These are phyloP conservation scores for Phodopus roborovskii DNA, from an alignment of 2,113 vertebrate genomes.

Conservation along the genomic window DNA sequence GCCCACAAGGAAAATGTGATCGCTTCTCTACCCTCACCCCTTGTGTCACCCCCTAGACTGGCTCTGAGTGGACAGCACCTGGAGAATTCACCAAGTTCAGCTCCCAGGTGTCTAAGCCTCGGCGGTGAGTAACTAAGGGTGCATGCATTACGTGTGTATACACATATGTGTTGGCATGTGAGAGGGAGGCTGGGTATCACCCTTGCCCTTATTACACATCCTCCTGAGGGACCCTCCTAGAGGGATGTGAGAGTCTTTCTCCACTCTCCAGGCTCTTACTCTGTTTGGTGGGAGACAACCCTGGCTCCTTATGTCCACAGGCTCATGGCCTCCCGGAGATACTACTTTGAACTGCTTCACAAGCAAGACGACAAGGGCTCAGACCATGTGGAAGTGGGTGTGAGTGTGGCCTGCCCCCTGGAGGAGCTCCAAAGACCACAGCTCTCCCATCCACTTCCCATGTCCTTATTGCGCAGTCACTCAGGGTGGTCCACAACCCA, in stretches of 20 bases:
- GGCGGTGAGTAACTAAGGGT: slow-evolving; percentile 89
- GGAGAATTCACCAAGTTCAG: slow-evolving; percentile 99
- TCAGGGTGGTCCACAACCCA: background rate
- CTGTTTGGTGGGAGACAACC: background rate
- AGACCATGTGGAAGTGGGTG: slow-evolving; percentile 98
- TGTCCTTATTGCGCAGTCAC: background rate
- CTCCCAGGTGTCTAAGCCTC: slow-evolving; percentile 96
- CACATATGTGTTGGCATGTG: background rate
- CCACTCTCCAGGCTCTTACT: rapidly evolving
- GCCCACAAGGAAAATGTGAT: background rate
- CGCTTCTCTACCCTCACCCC: rapidly evolving
- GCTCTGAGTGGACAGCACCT: slow-evolving; percentile 96
- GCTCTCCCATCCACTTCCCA: background rate
- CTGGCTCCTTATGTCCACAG: slow-evolving; percentile 80
- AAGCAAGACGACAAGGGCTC: slow-evolving; percentile 98
- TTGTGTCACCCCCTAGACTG: slow-evolving; percentile 86
- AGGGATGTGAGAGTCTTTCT: background rate
- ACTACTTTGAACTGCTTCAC: slow-evolving; percentile 99
- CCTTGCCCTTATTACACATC: background rate
- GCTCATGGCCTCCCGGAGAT: slow-evolving; percentile 94
- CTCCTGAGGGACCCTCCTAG: background rate
- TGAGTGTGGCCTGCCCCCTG: slow-evolving; percentile 85
- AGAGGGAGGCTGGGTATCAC: background rate
- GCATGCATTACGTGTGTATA: rapidly evolving
- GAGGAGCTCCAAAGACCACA: rapidly evolving